Conservation (phyloP, 2,113 vertebrate species). For the Epinephelus cyanopodus region DNA sequence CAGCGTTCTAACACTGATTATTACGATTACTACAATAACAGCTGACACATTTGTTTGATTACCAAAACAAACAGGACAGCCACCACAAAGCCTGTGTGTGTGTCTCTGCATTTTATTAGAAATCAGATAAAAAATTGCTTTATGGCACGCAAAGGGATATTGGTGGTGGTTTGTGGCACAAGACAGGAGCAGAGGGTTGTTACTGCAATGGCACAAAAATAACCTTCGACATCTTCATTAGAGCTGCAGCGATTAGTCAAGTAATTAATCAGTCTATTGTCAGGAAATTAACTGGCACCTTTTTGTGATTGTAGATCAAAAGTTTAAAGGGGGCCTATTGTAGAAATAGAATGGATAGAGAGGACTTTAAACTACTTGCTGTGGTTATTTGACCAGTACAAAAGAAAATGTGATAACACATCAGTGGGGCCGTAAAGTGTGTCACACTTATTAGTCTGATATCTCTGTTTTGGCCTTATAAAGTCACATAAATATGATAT, state of each 20-base stretch:
- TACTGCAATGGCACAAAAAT: not conserved
- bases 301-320: not conserved
- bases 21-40: conserved; percentile 13
- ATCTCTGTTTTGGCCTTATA: no score
- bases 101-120: not conserved
- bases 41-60: conserved; percentile 39
- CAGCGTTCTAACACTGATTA: conserved; percentile 30
- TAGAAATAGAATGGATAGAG: no score
- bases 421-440: no score
- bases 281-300: not conserved
- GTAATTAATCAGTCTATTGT: no score
- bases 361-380: no score
- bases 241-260: no score
- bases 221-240: no score
- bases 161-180: not conserved
- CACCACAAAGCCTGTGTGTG: not conserved
- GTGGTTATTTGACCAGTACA: no score
- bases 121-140: conserved; percentile 11
- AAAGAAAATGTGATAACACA: no score
- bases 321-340: not conserved
- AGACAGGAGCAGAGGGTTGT: not conserved
- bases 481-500: no score
- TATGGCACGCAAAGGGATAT: not conserved
- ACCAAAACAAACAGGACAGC: conserved; percentile 27
- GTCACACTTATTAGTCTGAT: no score